phyloP scores from a whole-genome alignment of 2,888 invertebrate species.

The Tribolium freemani region DNA sequence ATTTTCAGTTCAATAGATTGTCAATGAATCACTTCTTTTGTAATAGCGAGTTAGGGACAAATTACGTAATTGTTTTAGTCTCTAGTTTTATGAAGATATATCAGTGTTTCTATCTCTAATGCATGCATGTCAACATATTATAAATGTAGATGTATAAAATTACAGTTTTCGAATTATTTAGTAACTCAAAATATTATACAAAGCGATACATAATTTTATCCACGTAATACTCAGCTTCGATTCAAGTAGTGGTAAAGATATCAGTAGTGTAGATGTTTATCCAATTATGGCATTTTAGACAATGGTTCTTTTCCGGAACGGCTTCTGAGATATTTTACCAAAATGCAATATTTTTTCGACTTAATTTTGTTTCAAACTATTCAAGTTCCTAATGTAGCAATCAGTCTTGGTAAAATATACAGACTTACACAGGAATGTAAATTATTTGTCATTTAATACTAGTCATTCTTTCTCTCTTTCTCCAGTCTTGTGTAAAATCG shows the following conservation, averaged over 20 bases:
- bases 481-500: constrained; percentile 40
- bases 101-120: constrained; percentile 56
- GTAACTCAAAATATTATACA: constrained; percentile 33
- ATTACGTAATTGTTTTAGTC: constrained; percentile 48
- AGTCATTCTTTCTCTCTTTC: constrained; percentile 39
- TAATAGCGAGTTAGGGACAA: constrained; percentile 50
- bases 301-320: constrained; percentile 8
- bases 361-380: constrained; percentile 33
- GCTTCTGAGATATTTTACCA: constrained; percentile 31
- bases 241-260: constrained; percentile 55
- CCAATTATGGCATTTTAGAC: constrained; percentile 62
- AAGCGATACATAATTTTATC: constrained; percentile 44
- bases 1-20: constrained; percentile 31
- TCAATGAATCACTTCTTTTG: constrained; percentile 41
- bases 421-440: constrained; percentile 17
- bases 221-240: constrained; percentile 58
- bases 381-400: constrained; percentile 53
- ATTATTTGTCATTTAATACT: constrained; percentile 43
- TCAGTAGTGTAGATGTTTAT: constrained; percentile 59
- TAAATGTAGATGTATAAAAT: constrained; percentile 54
- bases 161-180: constrained; percentile 35
- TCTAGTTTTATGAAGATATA: constrained; percentile 53
- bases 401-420: constrained; percentile 31
- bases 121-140: constrained; percentile 44
- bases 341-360: constrained; percentile 11